Evolutionary conservation across 2,888 invertebrate genomes (phyloP).

Genomic region (Pardosa pseudoannulata): DNA sequence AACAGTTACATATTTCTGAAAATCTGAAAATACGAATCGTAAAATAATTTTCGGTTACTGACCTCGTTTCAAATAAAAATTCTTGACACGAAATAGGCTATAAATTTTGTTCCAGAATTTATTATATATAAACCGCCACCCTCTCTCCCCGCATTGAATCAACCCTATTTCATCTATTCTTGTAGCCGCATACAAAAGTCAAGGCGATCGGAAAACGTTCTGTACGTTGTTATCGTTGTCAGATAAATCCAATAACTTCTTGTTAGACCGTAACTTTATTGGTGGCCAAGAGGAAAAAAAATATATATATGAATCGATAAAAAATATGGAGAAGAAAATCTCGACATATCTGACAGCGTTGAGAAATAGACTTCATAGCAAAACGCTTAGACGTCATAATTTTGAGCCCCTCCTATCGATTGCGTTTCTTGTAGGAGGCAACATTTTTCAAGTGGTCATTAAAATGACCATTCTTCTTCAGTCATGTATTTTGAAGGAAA

Average conservation of each 20-base stretch:
- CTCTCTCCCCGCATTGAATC: background rate
- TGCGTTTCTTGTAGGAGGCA: background rate
- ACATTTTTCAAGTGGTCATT: constrained; percentile 50
- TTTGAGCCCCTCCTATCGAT: constrained; percentile 61
- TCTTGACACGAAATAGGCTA: background rate
- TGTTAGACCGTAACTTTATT: constrained; percentile 47
- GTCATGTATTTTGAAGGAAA: constrained; percentile 5
- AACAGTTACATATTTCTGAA: too few species aligned
- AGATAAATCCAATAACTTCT: constrained; percentile 66
- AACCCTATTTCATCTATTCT: background rate
- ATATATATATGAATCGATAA: constrained; percentile 37
- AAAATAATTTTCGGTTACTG: background rate
- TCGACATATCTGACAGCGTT: constrained; percentile 65
- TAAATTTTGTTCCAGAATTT: background rate
- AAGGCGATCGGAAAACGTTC: constrained; percentile 50
- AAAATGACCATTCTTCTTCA: constrained; percentile 16
- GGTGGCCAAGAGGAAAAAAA: constrained; percentile 16
- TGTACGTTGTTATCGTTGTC: constrained; percentile 62
- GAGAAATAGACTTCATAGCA: constrained; percentile 67
- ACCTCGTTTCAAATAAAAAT: background rate
- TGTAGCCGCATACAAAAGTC: constrained; percentile 35
- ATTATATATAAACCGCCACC: background rate
- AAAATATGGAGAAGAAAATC: constrained; percentile 21
- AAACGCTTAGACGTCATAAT: constrained; percentile 69
- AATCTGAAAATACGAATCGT: too few species aligned